Evolutionary conservation across 37 sponge, comb jelly and placozoan species (phyloP).

Genomic region (Hormiphora californensis): DNA sequence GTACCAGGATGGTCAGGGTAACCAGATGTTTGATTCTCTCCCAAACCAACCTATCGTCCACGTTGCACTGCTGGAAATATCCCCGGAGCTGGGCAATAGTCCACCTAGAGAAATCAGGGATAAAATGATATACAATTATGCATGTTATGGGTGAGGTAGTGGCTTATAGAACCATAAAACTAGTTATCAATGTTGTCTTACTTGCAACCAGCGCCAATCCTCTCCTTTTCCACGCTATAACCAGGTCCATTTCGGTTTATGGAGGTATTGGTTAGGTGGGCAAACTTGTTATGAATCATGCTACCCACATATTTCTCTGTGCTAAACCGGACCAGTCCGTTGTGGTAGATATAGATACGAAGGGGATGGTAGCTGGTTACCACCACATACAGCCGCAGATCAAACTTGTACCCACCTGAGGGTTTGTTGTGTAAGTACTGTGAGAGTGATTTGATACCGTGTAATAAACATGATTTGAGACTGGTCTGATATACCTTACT

Average conservation of each 20-base stretch:
- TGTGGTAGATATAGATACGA: slow-evolving; percentile 49
- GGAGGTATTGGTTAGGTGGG: slow-evolving; percentile 59
- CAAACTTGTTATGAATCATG: slow-evolving; percentile 37
- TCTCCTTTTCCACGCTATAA: not conserved
- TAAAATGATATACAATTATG: not conserved
- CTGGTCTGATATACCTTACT: too few species aligned
- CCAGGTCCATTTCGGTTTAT: slow-evolving; percentile 40
- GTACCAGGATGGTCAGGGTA: slow-evolving; percentile 35
- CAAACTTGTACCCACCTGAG: slow-evolving; percentile 58
- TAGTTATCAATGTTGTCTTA: not conserved
- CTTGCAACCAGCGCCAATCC: slow-evolving; percentile 55
- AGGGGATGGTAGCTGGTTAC: slow-evolving; percentile 56
- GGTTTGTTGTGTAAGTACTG: too few species aligned
- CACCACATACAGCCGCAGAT: slow-evolving; percentile 57
- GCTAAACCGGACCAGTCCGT: slow-evolving; percentile 57
- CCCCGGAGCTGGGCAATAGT: slow-evolving; percentile 48
- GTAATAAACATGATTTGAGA: too few species aligned
- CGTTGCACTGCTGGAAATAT: slow-evolving; percentile 23
- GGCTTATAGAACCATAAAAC: not conserved
- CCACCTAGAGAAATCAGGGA: slow-evolving; percentile 38
- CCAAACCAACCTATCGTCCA: slow-evolving; percentile 51
- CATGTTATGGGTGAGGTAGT: not conserved
- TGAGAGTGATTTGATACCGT: too few species aligned
- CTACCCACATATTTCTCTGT: slow-evolving; percentile 51
- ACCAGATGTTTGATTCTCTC: slow-evolving; percentile 47